Evolutionary conservation across 2,113 vertebrate genomes (phyloP).

Genomic region (Neoarius graeffei): DNA sequence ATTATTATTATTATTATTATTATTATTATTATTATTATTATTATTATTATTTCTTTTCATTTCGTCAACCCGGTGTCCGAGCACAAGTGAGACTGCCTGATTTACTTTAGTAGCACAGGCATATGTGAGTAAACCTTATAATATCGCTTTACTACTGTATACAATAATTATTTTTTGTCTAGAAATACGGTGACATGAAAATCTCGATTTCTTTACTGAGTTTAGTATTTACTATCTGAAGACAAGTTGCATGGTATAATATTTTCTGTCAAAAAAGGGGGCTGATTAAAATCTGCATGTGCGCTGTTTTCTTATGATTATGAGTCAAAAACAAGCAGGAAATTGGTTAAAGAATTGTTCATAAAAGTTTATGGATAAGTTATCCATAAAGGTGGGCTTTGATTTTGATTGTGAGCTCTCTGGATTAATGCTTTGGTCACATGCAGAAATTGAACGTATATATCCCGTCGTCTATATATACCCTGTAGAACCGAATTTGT

Average conservation of each 20-base stretch:
- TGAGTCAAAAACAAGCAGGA: background rate
- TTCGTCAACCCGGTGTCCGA: background rate
- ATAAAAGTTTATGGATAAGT: background rate
- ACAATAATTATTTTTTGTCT: background rate
- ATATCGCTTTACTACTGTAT: background rate
- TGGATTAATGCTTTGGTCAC: background rate
- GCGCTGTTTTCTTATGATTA: background rate
- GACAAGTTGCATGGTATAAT: too few relatives aligned
- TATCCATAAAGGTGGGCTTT: background rate
- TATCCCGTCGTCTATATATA: conserved; percentile 80
- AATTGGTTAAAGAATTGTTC: background rate
- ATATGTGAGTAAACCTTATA: conserved; percentile 3
- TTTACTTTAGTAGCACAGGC: conserved; percentile 30
- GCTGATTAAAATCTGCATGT: background rate
- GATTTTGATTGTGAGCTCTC: background rate
- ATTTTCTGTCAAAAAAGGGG: background rate
- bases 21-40: conserved; percentile 56
- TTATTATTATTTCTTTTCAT: background rate
- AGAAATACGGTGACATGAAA: background rate
- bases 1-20: conserved; percentile 66
- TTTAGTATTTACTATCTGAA: background rate
- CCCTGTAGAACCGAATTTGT: conserved; percentile 93
- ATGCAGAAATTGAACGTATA: conserved; percentile 30
- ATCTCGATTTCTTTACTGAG: background rate
- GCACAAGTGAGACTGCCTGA: conserved; percentile 51